Evolutionary conservation across 2,797 vertebrate species (phyloP).

Genomic region (Numenius phaeopus): DNA sequence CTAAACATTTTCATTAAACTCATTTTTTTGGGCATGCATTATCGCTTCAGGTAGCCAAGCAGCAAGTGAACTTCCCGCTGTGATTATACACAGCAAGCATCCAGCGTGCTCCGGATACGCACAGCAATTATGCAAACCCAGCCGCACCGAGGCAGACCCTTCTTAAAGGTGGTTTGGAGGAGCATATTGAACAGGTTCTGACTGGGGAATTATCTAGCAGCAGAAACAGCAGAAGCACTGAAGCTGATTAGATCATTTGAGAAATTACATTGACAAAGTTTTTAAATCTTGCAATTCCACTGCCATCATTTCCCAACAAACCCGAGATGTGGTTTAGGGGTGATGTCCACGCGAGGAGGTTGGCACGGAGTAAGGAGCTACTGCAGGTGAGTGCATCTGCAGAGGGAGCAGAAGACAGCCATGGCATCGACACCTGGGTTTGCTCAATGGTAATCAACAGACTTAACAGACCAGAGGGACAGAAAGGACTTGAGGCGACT

Average conservation of each 20-base stretch:
- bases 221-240: background rate
- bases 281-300: background rate
- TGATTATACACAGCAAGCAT: background rate
- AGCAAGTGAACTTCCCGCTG: background rate
- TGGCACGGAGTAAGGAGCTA: background rate
- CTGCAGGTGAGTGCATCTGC: background rate
- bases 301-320: accelerated
- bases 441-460: background rate
- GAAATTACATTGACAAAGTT: background rate
- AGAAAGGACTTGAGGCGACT: background rate
- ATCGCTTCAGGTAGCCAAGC: conserved; percentile 50
- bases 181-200: background rate
- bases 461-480: background rate
- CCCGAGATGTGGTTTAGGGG: background rate
- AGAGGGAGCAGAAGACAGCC: background rate
- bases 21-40: conserved; percentile 30
- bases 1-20: conserved; percentile 61
- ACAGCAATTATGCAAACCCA: background rate
- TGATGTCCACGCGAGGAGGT: background rate
- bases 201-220: background rate
- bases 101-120: accelerated
- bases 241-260: background rate
- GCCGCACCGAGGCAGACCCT: background rate
- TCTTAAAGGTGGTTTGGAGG: background rate
- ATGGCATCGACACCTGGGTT: background rate